Percentiles rank a stretch among this genome's conserved stretches.
Evolutionary conservation across 1,140 invertebrate genomes (phyloP).

Genomic region (Neodiprion fabricii): DNA sequence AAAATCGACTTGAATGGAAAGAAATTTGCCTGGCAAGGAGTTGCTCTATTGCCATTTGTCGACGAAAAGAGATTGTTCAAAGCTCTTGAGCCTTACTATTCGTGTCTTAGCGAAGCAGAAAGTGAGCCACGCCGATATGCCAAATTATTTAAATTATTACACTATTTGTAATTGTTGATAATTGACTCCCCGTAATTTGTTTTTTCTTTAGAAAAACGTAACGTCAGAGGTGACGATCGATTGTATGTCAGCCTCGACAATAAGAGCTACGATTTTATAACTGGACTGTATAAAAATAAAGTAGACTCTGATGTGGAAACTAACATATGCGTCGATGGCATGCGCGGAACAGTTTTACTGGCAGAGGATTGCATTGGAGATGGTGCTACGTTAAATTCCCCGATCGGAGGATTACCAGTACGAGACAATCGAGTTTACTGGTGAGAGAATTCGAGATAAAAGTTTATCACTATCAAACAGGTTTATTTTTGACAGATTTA

Average conservation of each 20-base stretch:
- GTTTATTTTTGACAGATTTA: not conserved
- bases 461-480: too few relatives aligned
- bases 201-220: slow-evolving; percentile 62
- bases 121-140: slow-evolving; percentile 55
- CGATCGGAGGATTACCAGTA: slow-evolving; percentile 70
- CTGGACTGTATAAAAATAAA: slow-evolving; percentile 70
- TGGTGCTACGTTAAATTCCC: slow-evolving; percentile 72
- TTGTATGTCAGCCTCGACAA: slow-evolving; percentile 80
- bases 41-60: slow-evolving; percentile 97
- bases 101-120: slow-evolving; percentile 81
- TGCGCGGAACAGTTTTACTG: slow-evolving; percentile 76
- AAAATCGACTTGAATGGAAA: slow-evolving; percentile 99
- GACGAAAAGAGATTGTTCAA: slow-evolving; percentile 92
- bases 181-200: slow-evolving; percentile 9
- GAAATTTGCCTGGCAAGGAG: slow-evolving; percentile 99
- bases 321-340: slow-evolving; percentile 70
- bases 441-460: slow-evolving; percentile 44
- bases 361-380: slow-evolving; percentile 71
- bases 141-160: slow-evolving; percentile 19
- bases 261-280: slow-evolving; percentile 72
- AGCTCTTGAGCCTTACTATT: slow-evolving; percentile 83
- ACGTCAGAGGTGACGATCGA: slow-evolving; percentile 78
- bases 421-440: slow-evolving; percentile 61
- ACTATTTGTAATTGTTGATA: slow-evolving; percentile 27
- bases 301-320: slow-evolving; percentile 61